Evolutionary conservation across 2,113 vertebrate species (phyloP), one percentile per base, ranked within the genome.

Genomic region (Suncus etruscus): DNA sequence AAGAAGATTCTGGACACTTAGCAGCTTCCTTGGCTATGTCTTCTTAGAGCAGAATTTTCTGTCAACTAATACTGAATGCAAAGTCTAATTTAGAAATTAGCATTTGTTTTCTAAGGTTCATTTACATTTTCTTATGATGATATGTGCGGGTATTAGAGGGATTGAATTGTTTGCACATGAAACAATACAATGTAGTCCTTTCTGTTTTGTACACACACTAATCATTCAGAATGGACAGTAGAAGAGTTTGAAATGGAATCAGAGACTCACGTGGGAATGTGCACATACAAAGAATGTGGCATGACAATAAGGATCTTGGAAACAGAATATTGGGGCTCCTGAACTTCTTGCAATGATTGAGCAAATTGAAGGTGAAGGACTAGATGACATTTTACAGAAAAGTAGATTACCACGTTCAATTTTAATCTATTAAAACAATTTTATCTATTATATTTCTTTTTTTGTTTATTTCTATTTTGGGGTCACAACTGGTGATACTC

Each of bases 141-240:
- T 27, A 20, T 32, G 11, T 31, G 1, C 79, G 45, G 8, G 54
- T 22, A 31, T 22, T 32, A 3, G 27, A 22, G 31, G 29, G 92
- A 24, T 7, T 92, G 70, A 82, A 82, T 73, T 91, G 58, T 61
- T 63, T 32, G 31, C 24, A 86, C 7, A 61, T 69, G 72, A 83
- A 80, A 79, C 12, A 66, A 50, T 61, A 74, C 77, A 83, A 45
- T 8, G 24, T n/a, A 79, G 58, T 31, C 51, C 70, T 15, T 9
- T 18, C 32, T 92, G n/a, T 8, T 90, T 79, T 82, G 73, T n/a
- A 81, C 6, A 50, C 14, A 45, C 8, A 69, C 39, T 29, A 8
- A 25, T 18, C 83, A 12, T 29, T 8, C 6, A 29, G 15, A 76
- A 48, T 7, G 0, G 24, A 31, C 5, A 25, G 1, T 24, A 29